Conservation (phyloP, 1,140 invertebrate genomes). For the Drosophila ambigua region DNA sequence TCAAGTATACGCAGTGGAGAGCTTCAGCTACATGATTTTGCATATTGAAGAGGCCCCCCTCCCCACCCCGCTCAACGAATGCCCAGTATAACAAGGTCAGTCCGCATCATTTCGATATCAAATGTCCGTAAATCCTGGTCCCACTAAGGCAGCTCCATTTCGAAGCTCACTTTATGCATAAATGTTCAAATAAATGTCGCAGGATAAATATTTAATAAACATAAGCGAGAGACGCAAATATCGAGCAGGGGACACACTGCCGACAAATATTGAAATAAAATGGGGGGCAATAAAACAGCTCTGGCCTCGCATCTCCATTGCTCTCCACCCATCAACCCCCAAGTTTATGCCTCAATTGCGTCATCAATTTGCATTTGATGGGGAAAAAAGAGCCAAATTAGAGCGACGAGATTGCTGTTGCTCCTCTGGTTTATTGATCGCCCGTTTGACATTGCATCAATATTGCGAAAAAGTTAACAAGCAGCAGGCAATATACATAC, state of each 20-base stretch:
- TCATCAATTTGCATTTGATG: constrained; percentile 59
- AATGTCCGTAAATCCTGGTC: constrained; percentile 53
- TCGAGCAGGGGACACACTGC: constrained; percentile 12
- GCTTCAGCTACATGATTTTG: constrained; percentile 40
- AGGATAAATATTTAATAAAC: constrained; percentile 75
- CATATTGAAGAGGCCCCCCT: constrained; percentile 29
- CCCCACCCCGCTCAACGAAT: background rate
- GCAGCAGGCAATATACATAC: constrained; percentile 1
- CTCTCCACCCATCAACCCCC: background rate
- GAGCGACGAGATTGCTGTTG: constrained; percentile 8
- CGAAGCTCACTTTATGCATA: constrained; percentile 27
- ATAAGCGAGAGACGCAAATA: constrained; percentile 52
- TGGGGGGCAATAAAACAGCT: constrained; percentile 31
- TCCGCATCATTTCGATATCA: constrained; percentile 61
- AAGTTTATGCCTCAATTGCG: constrained; percentile 43
- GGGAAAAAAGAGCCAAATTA: constrained; percentile 31
- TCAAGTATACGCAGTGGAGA: constrained; percentile 61
- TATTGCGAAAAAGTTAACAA: constrained; percentile 60
- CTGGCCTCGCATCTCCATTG: background rate
- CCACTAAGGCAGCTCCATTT: constrained; percentile 7
- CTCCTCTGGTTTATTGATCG: constrained; percentile 37
- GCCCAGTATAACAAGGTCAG: constrained; percentile 59
- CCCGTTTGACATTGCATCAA: constrained; percentile 59
- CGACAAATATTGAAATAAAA: constrained; percentile 47
- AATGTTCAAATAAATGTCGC: constrained; percentile 52